Percentiles rank a stretch among this genome's conserved stretches.
These are phyloP conservation scores for Pheosia gnoma DNA, from an alignment of 2,888 invertebrate genomes.

Conservation along the genomic window DNA sequence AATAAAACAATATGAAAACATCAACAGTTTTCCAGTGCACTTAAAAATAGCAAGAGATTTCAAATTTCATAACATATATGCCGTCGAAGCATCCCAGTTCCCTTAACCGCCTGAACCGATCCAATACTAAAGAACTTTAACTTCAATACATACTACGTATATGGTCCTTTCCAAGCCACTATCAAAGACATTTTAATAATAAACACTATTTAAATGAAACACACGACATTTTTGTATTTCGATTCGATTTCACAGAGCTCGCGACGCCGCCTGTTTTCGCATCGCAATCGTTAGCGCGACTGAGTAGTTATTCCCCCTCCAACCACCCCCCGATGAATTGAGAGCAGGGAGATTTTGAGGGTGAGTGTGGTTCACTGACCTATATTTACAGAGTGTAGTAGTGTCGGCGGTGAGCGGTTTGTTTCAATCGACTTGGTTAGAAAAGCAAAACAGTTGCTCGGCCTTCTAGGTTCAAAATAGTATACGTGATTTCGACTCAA, in stretches of 20 bases:
- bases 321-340: constrained; percentile 25
- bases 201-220: constrained; percentile 19
- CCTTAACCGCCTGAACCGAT: neutral
- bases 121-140: neutral
- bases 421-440: too few species aligned
- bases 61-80: too few species aligned
- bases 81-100: too few species aligned
- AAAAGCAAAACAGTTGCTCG: too few species aligned
- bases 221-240: constrained; percentile 28
- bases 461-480: too few species aligned
- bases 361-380: constrained; percentile 12
- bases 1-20: too few species aligned
- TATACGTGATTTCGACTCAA: too few species aligned
- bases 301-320: constrained; percentile 47
- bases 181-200: constrained; percentile 34
- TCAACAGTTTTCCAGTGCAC: too few species aligned
- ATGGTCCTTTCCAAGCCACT: constrained; percentile 15
- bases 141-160: constrained; percentile 22
- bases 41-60: too few species aligned
- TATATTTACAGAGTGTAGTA: too few species aligned
- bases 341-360: constrained; percentile 31
- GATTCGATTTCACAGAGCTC: constrained; percentile 13
- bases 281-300: constrained; percentile 43
- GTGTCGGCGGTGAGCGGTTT: too few species aligned
- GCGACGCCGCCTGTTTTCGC: constrained; percentile 36